Evolutionary conservation across 2,888 invertebrate genomes (phyloP).

Genomic region (Diaperis boleti): DNA sequence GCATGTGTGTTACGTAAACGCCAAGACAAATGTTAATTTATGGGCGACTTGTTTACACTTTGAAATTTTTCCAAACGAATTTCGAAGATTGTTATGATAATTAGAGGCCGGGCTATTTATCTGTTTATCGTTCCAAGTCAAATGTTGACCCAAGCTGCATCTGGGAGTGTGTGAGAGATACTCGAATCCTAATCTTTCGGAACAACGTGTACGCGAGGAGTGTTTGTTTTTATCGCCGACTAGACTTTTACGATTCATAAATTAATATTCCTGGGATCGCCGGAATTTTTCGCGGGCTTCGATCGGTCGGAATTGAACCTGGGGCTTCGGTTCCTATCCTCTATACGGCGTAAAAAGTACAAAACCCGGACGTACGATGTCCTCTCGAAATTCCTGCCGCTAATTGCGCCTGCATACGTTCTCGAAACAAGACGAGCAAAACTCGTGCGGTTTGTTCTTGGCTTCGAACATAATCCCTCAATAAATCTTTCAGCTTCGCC

Average conservation of each 20-base stretch:
- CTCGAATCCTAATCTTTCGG: slow-evolving; percentile 10
- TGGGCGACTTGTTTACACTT: slow-evolving; percentile 35
- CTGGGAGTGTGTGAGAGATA: slow-evolving; percentile 3
- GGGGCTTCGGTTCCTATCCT: not conserved
- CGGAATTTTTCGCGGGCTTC: not conserved
- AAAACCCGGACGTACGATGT: too few relatives aligned
- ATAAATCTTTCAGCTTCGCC: slow-evolving; percentile 17
- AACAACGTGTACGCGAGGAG: not conserved
- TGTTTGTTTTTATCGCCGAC: slow-evolving; percentile 22
- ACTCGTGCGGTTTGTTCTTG: slow-evolving; percentile 15
- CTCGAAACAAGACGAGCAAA: slow-evolving; percentile 2
- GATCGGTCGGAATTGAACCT: not conserved
- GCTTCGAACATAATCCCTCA: slow-evolving; percentile 10
- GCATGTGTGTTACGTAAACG: slow-evolving; percentile 21
- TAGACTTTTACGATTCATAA: slow-evolving; percentile 33
- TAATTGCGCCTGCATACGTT: not conserved
- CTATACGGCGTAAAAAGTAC: too few relatives aligned
- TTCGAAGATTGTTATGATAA: slow-evolving; percentile 39
- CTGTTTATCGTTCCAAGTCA: slow-evolving; percentile 35
- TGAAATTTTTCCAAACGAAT: slow-evolving; percentile 28
- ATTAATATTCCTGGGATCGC: slow-evolving; percentile 14
- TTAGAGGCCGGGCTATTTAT: slow-evolving; percentile 34
- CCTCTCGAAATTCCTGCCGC: not conserved
- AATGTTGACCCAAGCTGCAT: slow-evolving; percentile 27
- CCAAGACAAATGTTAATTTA: slow-evolving; percentile 34